phyloP scores from a whole-genome alignment of 2,888 invertebrate genomes.

The Epinotia bilunana region DNA sequence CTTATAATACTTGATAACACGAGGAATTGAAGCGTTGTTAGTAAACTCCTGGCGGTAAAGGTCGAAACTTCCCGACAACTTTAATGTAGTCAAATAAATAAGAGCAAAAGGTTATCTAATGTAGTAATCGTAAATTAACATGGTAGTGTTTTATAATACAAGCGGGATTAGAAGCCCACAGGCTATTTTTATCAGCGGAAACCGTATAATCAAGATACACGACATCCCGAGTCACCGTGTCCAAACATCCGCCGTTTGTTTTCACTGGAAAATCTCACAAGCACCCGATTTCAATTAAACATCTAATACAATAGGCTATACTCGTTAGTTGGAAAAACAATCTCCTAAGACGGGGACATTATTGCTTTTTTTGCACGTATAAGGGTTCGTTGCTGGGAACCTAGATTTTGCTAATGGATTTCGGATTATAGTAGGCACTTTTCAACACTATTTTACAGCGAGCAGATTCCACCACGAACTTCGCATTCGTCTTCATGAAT shows the following conservation, averaged over 20 bases:
- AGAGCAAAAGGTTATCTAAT: constrained; percentile 32
- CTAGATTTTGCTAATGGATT: neutral
- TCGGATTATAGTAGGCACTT: neutral
- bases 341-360: constrained; percentile 6
- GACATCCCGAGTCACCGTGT: constrained; percentile 39
- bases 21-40: neutral
- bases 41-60: constrained; percentile 4
- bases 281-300: constrained; percentile 40
- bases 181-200: constrained; percentile 43
- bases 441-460: neutral
- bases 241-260: constrained; percentile 46
- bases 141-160: constrained; percentile 32
- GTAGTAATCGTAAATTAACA: constrained; percentile 31
- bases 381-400: neutral
- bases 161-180: constrained; percentile 39
- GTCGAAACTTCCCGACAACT: constrained; percentile 17
- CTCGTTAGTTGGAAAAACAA: constrained; percentile 23
- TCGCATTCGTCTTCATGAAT: neutral
- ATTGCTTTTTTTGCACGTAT: neutral
- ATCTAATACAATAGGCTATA: constrained; percentile 27
- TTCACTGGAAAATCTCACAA: constrained; percentile 45
- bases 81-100: constrained; percentile 28
- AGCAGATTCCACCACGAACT: neutral
- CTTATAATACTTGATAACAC: neutral
- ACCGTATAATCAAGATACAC: constrained; percentile 44